A percentile compares a stretch with the other conserved stretches of the same genome.
phyloP scores from a whole-genome alignment of 2,113 vertebrate species.

The Chionomys nivalis region DNA sequence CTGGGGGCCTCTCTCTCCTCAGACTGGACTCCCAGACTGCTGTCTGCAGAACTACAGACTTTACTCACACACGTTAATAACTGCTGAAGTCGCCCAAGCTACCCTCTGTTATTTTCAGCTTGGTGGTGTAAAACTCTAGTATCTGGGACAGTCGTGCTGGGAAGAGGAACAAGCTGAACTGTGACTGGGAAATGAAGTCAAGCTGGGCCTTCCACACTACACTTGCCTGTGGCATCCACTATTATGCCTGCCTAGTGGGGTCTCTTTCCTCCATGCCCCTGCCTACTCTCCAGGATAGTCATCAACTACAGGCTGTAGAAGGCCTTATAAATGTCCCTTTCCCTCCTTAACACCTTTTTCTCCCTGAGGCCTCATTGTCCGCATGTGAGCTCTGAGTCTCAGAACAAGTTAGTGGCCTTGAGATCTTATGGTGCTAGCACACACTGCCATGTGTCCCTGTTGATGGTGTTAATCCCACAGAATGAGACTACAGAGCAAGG shows the following conservation, averaged over 20 bases:
- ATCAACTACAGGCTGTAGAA: not conserved
- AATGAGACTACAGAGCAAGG: not conserved
- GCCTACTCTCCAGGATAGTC: not conserved
- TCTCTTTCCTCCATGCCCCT: not conserved
- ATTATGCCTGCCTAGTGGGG: no score
- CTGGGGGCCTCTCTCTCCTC: not conserved
- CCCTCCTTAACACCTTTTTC: not conserved
- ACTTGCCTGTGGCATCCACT: not conserved
- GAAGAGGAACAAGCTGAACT: not conserved
- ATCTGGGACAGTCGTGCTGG: not conserved
- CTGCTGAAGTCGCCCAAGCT: not conserved
- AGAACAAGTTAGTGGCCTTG: not conserved
- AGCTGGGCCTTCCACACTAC: not conserved
- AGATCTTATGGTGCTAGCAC: not conserved
- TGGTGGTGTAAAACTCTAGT: not conserved
- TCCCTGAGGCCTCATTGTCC: not conserved
- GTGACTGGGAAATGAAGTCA: not conserved
- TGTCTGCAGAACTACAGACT: not conserved
- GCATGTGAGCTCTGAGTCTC: not conserved
- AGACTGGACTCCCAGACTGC: not conserved
- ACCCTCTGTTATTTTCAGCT: not conserved
- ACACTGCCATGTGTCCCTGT: not conserved
- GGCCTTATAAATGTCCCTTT: not conserved
- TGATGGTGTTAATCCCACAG: not conserved
- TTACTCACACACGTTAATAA: not conserved